Base-by-base conservation (phyloP, 1,140 invertebrate genomes). In the Coenobita brevimanus region DNA sequence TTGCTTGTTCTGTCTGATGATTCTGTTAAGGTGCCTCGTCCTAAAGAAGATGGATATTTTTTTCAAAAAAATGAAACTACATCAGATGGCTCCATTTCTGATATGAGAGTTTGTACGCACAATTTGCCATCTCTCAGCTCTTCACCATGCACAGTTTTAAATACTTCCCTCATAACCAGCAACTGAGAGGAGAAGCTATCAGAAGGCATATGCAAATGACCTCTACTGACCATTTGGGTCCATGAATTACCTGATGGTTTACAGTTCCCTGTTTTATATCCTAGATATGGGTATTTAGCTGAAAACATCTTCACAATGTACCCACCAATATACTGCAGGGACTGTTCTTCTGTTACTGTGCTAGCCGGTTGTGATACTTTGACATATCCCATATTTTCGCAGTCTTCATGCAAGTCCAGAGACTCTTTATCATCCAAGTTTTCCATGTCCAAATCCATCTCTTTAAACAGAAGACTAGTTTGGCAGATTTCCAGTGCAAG, bases 251-350 rank as follows among this genome's bases (percentile, higher is more conserved):
- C n/a, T 10, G 6, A 67, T n/a, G 62, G n/a, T 24, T 24, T n/a
- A 6, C n/a, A 24, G 30, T 33, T 67, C n/a, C 62, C n/a, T 67
- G 6, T n/a, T n/a, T 10, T 24, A 24, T 67, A 10, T 67, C 30
- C 62, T 24, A 67, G 6, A 6, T 24, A 24, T 67, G 62, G 62
- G n/a, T 67, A 24, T 67, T 67, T 67, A 67, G 6, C n/a, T 67
- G n/a, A 6, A 67, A 67, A 67, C 62, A 6, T 67, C 4, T 67
- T 67, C 30, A 67, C 30, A 67, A 24, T 67, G 8, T 67, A 24
- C n/a, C 62, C 62, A 67, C 62, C 62, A 67, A 67, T 67, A 67
- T 67, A 67, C 6, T 67, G 62, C n/a, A 6, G 62, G n/a, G 62
- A 67, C 62, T 67, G 62, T 67, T 33, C 30, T 67, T 67, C n/a